phyloP scores from a whole-genome alignment of 2,113 vertebrate species.

The Oreocharis arfaki region DNA sequence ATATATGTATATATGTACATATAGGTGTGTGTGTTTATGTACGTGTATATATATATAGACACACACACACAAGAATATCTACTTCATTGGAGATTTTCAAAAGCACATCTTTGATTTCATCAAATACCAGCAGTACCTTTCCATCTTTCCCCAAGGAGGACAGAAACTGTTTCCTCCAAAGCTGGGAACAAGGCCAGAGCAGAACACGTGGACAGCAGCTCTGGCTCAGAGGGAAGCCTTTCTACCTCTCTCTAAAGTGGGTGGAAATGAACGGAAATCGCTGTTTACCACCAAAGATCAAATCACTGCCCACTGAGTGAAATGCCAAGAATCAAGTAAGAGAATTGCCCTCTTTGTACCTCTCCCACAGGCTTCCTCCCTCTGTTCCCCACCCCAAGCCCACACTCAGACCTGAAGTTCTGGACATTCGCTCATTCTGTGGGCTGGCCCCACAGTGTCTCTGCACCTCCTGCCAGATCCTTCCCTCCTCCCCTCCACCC shows the following conservation, averaged over 20 bases:
- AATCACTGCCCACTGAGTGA: neutral
- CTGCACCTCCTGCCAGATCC: neutral
- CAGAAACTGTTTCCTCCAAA: neutral
- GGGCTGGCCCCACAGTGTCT: neutral
- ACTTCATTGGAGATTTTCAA: neutral
- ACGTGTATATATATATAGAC: accelerated
- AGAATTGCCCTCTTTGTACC: neutral
- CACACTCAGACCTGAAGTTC: neutral
- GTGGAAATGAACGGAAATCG: neutral
- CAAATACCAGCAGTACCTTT: neutral
- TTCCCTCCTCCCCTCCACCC: neutral
- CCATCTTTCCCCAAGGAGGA: neutral
- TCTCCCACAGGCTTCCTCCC: neutral
- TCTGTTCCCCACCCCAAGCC: neutral
- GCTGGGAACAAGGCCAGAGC: neutral
- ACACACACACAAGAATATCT: neutral
- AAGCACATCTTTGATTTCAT: neutral
- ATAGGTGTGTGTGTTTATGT: neutral
- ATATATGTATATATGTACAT: no score
- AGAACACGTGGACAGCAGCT: neutral
- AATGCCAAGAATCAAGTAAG: neutral
- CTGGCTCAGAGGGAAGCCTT: neutral
- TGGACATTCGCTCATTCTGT: neutral
- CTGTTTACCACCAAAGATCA: neutral
- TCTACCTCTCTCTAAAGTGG: neutral